Evolutionary conservation across 2,113 vertebrate species (phyloP).

Genomic region (Bubalus kerabau): DNA sequence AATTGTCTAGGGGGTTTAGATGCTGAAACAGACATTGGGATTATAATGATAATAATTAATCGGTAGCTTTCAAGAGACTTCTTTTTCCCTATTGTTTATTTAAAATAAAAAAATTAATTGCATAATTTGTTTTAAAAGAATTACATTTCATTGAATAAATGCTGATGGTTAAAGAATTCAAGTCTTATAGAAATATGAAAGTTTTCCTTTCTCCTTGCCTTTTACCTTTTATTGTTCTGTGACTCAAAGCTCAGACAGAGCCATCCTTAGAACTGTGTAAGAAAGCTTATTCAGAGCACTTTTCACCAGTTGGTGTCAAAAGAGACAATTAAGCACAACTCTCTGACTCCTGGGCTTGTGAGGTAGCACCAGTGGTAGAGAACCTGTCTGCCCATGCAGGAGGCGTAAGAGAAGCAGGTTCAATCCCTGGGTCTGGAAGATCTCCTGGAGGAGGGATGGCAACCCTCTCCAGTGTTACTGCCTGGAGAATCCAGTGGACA

Average conservation of each 20-base stretch:
- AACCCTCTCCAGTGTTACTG: neutral
- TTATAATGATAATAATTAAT: slow-evolving; percentile 1
- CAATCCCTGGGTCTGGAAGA: neutral
- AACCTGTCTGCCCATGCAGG: neutral
- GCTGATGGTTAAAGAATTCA: neutral
- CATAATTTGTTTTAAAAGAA: neutral
- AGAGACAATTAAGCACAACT: neutral
- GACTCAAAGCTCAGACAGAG: neutral
- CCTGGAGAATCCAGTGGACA: neutral
- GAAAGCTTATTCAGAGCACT: neutral
- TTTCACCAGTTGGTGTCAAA: neutral
- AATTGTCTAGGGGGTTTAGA: neutral
- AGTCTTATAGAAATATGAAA: neutral
- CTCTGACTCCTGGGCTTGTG: neutral
- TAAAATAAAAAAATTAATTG: neutral
- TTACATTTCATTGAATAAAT: neutral
- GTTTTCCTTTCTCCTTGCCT: neutral
- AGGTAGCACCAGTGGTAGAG: neutral
- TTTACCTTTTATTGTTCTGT: neutral
- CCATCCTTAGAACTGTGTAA: neutral
- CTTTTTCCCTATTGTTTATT: neutral
- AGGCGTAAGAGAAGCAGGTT: neutral
- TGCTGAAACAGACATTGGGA: neutral
- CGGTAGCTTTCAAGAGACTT: neutral
- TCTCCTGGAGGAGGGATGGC: neutral